Percentiles rank a stretch among this genome's conserved stretches.
Conservation (phyloP, 2,113 vertebrate species). For the Phylloscopus whistleri region DNA sequence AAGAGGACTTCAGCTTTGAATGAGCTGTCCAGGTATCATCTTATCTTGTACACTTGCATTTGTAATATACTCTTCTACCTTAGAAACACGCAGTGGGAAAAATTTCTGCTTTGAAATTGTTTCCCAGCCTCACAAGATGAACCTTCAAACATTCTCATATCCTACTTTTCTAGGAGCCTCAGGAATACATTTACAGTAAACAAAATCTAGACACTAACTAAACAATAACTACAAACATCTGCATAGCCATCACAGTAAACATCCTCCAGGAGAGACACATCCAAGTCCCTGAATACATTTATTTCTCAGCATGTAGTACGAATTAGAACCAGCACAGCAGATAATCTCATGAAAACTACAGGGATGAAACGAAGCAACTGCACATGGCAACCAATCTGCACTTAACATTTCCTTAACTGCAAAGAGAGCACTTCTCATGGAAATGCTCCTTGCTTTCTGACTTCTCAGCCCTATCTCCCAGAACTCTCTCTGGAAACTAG, state of each 20-base stretch:
- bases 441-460: not conserved
- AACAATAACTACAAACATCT: not conserved
- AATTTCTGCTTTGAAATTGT: not conserved
- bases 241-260: not conserved
- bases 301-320: not conserved
- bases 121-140: not conserved
- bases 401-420: not conserved
- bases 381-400: not conserved
- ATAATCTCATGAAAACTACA: not conserved
- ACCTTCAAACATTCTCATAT: not conserved
- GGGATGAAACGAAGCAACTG: conserved; percentile 15
- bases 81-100: not conserved
- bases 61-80: not conserved
- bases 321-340: not conserved
- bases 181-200: not conserved
- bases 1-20: not conserved
- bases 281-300: not conserved
- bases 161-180: not conserved
- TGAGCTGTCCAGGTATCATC: not conserved
- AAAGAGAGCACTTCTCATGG: not conserved
- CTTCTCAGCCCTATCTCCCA: not conserved
- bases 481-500: not conserved
- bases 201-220: not conserved
- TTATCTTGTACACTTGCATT: not conserved
- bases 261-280: not conserved